Conservation (phyloP, 2,888 invertebrate species). For the Hypomecis punctinalis region DNA sequence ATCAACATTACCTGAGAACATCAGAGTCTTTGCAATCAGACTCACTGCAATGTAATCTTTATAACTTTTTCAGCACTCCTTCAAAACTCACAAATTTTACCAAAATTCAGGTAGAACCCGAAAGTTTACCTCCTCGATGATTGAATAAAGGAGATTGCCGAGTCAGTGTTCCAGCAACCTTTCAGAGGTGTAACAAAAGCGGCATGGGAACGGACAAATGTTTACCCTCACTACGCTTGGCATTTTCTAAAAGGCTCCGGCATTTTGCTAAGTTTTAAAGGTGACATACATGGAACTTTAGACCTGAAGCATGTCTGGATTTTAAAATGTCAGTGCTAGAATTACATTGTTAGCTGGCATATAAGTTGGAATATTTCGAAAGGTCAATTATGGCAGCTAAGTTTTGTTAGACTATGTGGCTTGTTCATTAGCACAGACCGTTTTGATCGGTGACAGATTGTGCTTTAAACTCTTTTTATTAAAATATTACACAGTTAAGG, state of each 20-base stretch:
- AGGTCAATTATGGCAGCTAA: constrained; percentile 5
- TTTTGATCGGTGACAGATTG: too few species aligned
- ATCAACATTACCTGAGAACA: too few species aligned
- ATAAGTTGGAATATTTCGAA: not conserved
- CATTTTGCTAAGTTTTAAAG: constrained; percentile 52
- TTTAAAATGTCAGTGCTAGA: constrained; percentile 26
- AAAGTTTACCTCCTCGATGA: constrained; percentile 36
- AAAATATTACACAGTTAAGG: too few species aligned
- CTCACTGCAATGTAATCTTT: too few species aligned
- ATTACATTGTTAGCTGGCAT: not conserved
- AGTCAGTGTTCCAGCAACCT: constrained; percentile 51
- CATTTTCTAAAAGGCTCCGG: constrained; percentile 58
- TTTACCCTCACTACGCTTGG: constrained; percentile 57
- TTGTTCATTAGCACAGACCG: too few species aligned
- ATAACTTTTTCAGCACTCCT: too few species aligned
- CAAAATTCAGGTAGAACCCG: constrained; percentile 10
- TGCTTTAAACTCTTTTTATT: too few species aligned
- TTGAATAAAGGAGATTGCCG: constrained; percentile 47
- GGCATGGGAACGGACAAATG: constrained; percentile 51
- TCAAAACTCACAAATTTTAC: not conserved
- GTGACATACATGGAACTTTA: constrained; percentile 36
- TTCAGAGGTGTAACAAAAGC: constrained; percentile 42
- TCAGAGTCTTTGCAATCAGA: too few species aligned
- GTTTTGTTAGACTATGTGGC: not conserved
- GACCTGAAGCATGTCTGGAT: constrained; percentile 20